Evolutionary conservation across 2,888 invertebrate species (phyloP).

Genomic region (Drosophila eohydei): DNA sequence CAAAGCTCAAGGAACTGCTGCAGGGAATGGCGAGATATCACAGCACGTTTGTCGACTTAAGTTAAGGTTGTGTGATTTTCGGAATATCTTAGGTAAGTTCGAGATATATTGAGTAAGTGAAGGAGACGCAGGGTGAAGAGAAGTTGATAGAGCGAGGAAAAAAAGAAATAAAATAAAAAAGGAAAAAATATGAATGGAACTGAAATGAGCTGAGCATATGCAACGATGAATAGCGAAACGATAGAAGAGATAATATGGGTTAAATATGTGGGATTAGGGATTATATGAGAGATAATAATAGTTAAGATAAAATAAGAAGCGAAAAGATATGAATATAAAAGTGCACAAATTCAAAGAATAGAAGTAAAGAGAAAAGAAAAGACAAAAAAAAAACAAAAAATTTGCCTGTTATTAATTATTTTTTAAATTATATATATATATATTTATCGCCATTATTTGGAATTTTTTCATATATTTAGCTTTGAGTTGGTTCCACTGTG

Average conservation of each 20-base stretch:
- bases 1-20: not conserved
- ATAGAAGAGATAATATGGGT: not conserved
- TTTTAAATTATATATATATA: too few species aligned
- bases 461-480: not conserved
- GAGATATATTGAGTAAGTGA: not conserved
- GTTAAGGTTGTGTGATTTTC: not conserved
- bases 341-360: too few species aligned
- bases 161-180: not conserved
- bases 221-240: not conserved
- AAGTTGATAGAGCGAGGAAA: not conserved
- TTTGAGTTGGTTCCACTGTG: constrained; percentile 31
- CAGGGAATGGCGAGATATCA: not conserved
- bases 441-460: too few species aligned
- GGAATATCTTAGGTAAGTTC: not conserved
- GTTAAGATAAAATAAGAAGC: too few species aligned
- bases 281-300: too few species aligned
- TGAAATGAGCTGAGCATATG: not conserved
- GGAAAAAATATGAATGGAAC: too few species aligned
- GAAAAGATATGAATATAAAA: too few species aligned
- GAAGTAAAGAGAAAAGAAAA: too few species aligned
- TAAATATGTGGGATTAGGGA: too few species aligned
- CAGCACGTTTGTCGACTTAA: not conserved
- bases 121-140: not conserved
- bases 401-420: too few species aligned
- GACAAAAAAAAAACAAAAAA: too few species aligned